Conservation (phyloP, 2,113 vertebrate genomes). For the Acinonyx jubatus region DNA sequence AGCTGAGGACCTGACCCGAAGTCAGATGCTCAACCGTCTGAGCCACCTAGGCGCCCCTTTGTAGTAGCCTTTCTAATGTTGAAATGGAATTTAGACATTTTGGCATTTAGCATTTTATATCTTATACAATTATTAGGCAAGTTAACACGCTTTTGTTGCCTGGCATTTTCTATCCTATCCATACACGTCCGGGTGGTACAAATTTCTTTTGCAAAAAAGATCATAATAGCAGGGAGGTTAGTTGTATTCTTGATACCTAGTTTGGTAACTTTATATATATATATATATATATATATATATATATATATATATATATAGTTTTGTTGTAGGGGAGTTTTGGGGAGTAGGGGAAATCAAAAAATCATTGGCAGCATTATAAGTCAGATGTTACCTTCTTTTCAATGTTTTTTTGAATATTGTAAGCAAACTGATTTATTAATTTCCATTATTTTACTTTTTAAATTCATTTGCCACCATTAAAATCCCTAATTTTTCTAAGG, state of each 20-base stretch:
- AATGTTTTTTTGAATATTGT: neutral
- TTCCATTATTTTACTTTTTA: neutral
- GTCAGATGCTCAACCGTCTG: too few species aligned
- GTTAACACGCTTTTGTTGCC: neutral
- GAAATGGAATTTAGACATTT: neutral
- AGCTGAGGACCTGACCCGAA: fast-evolving
- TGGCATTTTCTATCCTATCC: neutral
- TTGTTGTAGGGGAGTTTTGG: too few species aligned
- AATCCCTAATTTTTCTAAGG: neutral
- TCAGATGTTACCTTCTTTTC: neutral
- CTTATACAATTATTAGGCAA: neutral
- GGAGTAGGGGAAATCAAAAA: neutral
- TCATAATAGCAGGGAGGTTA: neutral
- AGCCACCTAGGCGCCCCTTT: neutral
- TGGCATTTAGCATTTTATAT: neutral
- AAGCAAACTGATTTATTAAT: neutral
- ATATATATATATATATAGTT: neutral
- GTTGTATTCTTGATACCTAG: neutral
- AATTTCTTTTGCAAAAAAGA: neutral
- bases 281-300: neutral
- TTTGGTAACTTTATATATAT: neutral
- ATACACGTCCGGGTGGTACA: neutral
- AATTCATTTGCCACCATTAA: neutral
- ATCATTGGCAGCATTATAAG: neutral
- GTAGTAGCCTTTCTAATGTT: neutral